Conservation (phyloP, 2,797 vertebrate genomes). For the Onychomys arenicola region DNA sequence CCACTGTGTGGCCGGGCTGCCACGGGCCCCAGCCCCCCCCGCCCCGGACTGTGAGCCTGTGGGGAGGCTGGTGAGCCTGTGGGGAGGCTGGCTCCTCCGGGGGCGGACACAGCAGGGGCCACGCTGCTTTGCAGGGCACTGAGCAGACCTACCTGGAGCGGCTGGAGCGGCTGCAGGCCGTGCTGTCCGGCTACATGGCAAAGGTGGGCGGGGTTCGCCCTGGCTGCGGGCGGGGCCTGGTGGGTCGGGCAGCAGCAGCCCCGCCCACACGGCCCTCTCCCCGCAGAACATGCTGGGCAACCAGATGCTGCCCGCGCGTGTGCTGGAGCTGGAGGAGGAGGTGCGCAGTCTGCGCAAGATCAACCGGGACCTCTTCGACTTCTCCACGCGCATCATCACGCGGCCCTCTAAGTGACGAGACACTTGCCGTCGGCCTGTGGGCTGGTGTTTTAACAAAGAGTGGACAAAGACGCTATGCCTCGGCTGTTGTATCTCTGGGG, state of each 20-base stretch:
- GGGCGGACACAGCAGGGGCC: background rate
- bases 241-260: background rate
- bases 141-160: slow-evolving; percentile 93
- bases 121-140: slow-evolving; percentile 86
- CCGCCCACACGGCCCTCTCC: background rate
- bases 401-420: slow-evolving; percentile 88
- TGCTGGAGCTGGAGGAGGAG: slow-evolving; percentile 96
- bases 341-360: slow-evolving; percentile 95
- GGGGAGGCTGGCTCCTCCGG: background rate
- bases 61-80: background rate
- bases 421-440: background rate
- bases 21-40: background rate
- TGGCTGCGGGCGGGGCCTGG: background rate
- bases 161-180: slow-evolving; percentile 88
- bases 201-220: slow-evolving; percentile 87
- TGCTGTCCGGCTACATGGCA: slow-evolving; percentile 92
- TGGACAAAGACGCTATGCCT: background rate
- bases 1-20: background rate
- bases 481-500: background rate
- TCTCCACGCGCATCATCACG: slow-evolving; percentile 94
- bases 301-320: slow-evolving; percentile 92
- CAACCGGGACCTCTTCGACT: slow-evolving; percentile 97
- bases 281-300: slow-evolving; percentile 93
- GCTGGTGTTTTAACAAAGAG: background rate
- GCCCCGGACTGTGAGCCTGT: background rate